These are phyloP conservation scores for Sisor rabdophorus DNA, from an alignment of 2,113 vertebrate species.

Conservation along the genomic window DNA sequence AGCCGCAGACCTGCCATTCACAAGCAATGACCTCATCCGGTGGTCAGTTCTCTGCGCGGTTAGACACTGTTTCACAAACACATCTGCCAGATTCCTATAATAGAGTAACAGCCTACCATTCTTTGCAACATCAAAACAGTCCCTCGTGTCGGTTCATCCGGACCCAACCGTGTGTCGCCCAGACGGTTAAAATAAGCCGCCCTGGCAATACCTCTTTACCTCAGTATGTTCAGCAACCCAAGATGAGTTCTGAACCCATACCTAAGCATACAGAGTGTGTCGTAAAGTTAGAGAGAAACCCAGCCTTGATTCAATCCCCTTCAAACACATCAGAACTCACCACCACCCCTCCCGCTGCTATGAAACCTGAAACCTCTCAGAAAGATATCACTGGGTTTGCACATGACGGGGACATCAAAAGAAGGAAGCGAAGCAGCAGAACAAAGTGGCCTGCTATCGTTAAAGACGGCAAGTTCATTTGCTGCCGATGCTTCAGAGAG, in stretches of 20 bases:
- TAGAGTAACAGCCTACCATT: slow-evolving; percentile 24
- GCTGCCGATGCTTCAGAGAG: slow-evolving; percentile 85
- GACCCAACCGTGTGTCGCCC: slow-evolving; percentile 13
- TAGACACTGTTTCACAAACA: slow-evolving; percentile 23
- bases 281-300: slow-evolving; percentile 64
- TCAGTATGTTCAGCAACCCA: slow-evolving; percentile 71
- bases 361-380: slow-evolving; percentile 22
- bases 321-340: slow-evolving; percentile 45
- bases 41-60: slow-evolving; percentile 35
- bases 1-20: slow-evolving; percentile 47
- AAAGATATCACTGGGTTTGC: slow-evolving; percentile 47
- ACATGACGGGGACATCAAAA: slow-evolving; percentile 65
- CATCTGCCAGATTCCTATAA: slow-evolving; percentile 26
- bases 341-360: slow-evolving; percentile 18
- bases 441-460: slow-evolving; percentile 94
- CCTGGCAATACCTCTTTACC: slow-evolving; percentile 60
- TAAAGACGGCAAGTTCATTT: slow-evolving; percentile 89
- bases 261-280: slow-evolving; percentile 67
- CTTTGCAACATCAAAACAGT: slow-evolving; percentile 37
- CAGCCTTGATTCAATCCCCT: slow-evolving; percentile 63
- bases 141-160: slow-evolving; percentile 29
- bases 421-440: slow-evolving; percentile 76
- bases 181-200: slow-evolving; percentile 61
- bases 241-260: slow-evolving; percentile 62
- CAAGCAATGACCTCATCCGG: slow-evolving; percentile 42